Base-by-base conservation (phyloP, 2,797 vertebrate genomes). In the Garrulus glandarius region DNA sequence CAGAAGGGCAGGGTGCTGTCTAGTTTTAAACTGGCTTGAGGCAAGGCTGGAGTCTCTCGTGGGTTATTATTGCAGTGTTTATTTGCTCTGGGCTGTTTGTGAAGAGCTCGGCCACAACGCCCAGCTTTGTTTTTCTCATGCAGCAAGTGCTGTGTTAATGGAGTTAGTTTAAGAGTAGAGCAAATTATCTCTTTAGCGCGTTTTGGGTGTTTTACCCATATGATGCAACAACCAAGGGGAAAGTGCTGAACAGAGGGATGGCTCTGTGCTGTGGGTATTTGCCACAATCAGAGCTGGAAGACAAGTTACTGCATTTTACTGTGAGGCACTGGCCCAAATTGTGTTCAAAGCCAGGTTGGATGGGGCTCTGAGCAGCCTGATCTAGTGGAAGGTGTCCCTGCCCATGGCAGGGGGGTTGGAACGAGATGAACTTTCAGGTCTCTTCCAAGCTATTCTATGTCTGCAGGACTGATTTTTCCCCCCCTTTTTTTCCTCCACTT, bases 11-110 rank as follows among this genome's bases (percentile, higher is more conserved):
- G 50, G n/a, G 65, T 59, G 87, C 80, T 92, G 84, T 60, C 79
- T 93, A 44, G 41, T 89, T 96, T 95, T 87, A 85, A 71, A 53
- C 84, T 29, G 34, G 24, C 72, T 49, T 0, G 15, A 93, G 90
- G 63, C 63, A 55, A 87, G 77, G 60, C 85, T 87, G 67, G 50
- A 90, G 56, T 89, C 95, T 92, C 95, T 50, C 29, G 63, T 29
- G 96, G 93, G 70, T 86, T 91, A 41, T 96, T 97, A 84, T 91
- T 81, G 95, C 83, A 36, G 68, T 77, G 95, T 87, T 90, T 90
- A 80, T 94, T 96, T 94, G 92, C 89, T 84, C 88, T 24, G 82
- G 41, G 84, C 87, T 91, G 82, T 94, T 92, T 89, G 91, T 46
- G 47, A 39, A 55, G 84, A 52, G n/a, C 67, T 92, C 81, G 1